Evolutionary conservation across 2,888 invertebrate genomes (phyloP), one percentile per base, ranked within the genome.

Genomic region (Phortica magna): DNA sequence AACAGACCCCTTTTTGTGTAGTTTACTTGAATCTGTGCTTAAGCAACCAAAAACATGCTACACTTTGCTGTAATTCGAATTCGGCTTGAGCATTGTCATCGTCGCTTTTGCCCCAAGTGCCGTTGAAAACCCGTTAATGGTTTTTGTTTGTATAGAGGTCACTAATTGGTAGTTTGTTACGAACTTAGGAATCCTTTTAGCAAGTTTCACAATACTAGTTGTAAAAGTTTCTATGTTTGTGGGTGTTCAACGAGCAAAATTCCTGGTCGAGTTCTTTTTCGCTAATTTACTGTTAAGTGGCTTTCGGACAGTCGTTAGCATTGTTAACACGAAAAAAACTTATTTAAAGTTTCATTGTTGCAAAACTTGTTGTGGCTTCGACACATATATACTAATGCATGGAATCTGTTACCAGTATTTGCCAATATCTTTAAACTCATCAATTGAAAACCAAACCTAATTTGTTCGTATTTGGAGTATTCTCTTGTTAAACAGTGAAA

Each of bases 271-370:
- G 17, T 55, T 75, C 42, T 19, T 74, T 77, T 84, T 79, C 77
- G 81, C 87, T 85, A 85, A 85, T 85, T 84, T 85, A 84, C 85
- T 79, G 87, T 86, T 86, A 85, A 86, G 87, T 85, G 87, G 87
- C 85, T 84, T 85, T 86, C 82, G 81, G 84, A 84, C 87, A 83
- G 86, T 85, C 83, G 86, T 81, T 74, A 74, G 48, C 68, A 74
- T 77, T 67, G 76, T 74, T 77, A 59, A 31, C 48, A 43, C 41
- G 48, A 72, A 59, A 73, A 76, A 57, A 43, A 73, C 48, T 79
- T 43, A 22, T 19, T 53, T 77, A 78, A 64, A 83, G 85, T 77
- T 78, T 61, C 64, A 77, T 75, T 77, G 81, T 76, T 77, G 78
- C 12, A 9, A 39, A 42, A 39, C 57, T 48, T 71, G 71, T 22